Conservation (phyloP, 2,888 invertebrate species). For the Magallana nippona region DNA sequence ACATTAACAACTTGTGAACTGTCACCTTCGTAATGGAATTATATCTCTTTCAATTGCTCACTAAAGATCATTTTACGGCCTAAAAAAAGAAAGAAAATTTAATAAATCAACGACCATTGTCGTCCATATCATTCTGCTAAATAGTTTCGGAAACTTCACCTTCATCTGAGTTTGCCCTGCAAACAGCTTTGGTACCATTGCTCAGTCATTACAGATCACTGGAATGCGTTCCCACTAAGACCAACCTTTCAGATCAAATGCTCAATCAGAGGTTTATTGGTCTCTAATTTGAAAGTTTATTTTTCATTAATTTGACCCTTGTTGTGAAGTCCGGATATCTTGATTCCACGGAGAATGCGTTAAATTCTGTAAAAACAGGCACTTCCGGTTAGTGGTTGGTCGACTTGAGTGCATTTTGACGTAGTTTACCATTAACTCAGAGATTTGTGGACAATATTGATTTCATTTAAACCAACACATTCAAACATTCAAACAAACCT, state of each 20-base stretch:
- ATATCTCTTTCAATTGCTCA: slow-evolving; percentile 4
- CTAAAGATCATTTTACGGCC: slow-evolving; percentile 9
- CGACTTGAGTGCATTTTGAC: slow-evolving; percentile 18
- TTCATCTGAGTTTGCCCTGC: not conserved
- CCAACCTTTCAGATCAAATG: slow-evolving; percentile 30
- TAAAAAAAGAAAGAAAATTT: slow-evolving; percentile 3
- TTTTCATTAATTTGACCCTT: slow-evolving; percentile 35
- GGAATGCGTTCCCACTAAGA: slow-evolving; percentile 3
- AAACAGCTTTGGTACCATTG: not conserved
- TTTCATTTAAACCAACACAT: not conserved
- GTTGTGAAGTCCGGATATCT: slow-evolving; percentile 28
- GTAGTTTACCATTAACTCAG: not conserved
- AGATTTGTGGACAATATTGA: slow-evolving; percentile 6
- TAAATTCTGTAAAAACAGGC: slow-evolving; percentile 13
- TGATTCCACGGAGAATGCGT: slow-evolving; percentile 17
- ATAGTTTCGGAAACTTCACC: slow-evolving; percentile 32
- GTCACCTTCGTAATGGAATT: slow-evolving; percentile 3
- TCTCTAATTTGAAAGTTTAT: slow-evolving; percentile 31
- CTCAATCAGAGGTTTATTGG: slow-evolving; percentile 26
- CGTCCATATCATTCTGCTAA: not conserved
- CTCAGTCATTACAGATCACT: not conserved
- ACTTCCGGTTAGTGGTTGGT: slow-evolving; percentile 1
- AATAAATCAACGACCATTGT: slow-evolving; percentile 17
- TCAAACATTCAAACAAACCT: not conserved
- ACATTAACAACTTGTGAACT: slow-evolving; percentile 4